phyloP scores from a whole-genome alignment of 2,113 vertebrate genomes.

The Pseudopipra pipra region DNA sequence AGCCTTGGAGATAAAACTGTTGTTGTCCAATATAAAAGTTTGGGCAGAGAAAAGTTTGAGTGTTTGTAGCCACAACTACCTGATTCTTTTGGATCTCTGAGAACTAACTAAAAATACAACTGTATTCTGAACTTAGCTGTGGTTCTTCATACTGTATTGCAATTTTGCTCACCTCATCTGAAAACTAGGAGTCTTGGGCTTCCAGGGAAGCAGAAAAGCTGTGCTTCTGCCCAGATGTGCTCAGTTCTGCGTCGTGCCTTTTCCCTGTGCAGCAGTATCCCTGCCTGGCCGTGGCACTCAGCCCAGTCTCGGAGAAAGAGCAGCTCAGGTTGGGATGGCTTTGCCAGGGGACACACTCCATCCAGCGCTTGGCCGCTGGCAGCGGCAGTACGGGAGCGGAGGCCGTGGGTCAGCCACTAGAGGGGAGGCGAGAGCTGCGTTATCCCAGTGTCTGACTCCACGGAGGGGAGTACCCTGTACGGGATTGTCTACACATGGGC shows the following conservation, averaged over 20 bases:
- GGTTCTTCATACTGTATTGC: accelerated
- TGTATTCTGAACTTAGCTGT: not conserved
- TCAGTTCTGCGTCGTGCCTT: accelerated
- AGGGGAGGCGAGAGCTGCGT: conserved; percentile 51
- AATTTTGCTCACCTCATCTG: not conserved
- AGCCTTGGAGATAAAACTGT: not conserved
- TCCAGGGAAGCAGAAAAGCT: not conserved
- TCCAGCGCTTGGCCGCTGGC: not conserved
- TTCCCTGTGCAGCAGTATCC: accelerated
- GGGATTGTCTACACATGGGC: accelerated
- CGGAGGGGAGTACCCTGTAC: accelerated
- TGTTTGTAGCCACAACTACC: not conserved
- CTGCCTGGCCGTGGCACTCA: not conserved
- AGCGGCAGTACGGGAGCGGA: not conserved
- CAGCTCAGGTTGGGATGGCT: not conserved
- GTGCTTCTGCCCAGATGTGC: not conserved
- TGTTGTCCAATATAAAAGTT: not conserved
- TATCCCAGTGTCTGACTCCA: accelerated
- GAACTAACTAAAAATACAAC: not conserved
- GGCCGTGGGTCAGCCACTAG: conserved; percentile 4
- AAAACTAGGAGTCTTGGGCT: accelerated
- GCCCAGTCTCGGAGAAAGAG: not conserved
- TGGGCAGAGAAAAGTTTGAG: not conserved
- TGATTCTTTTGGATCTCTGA: not conserved
- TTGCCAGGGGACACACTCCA: not conserved